Conservation (phyloP, 2,888 invertebrate species). For the Tiphia femorata region DNA sequence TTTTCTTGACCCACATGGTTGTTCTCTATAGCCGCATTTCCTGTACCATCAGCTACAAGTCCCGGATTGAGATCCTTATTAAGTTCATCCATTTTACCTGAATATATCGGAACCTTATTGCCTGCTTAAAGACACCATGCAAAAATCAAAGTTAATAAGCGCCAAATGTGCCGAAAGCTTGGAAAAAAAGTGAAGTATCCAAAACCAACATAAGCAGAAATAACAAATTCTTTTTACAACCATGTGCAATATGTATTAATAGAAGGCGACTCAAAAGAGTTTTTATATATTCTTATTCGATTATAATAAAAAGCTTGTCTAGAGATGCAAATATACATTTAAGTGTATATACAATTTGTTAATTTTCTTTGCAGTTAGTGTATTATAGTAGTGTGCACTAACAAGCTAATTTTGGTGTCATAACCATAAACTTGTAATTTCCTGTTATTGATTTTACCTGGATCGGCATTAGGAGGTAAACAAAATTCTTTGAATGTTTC, state of each 20-base stretch:
- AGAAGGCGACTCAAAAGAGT: no score
- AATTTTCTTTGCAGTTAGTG: not conserved
- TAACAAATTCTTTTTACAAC: no score
- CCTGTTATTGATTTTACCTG: conserved; percentile 63
- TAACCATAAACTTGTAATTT: conserved; percentile 8
- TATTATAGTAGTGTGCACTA: not conserved
- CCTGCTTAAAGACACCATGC: conserved; percentile 59
- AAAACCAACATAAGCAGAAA: no score
- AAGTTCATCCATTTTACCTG: conserved; percentile 68
- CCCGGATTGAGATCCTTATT: conserved; percentile 61
- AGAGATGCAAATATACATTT: no score
- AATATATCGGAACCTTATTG: conserved; percentile 65
- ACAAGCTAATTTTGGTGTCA: conserved; percentile 9
- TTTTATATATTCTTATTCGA: no score
- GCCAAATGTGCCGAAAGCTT: conserved; percentile 46
- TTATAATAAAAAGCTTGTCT: no score
- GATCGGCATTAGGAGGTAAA: conserved; percentile 71
- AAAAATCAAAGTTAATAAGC: conserved; percentile 62
- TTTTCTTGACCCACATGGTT: conserved; percentile 71
- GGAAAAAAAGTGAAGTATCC: conserved; percentile 26
- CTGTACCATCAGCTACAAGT: conserved; percentile 54
- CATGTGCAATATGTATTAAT: no score
- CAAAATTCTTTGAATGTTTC: conserved; percentile 95
- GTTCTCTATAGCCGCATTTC: conserved; percentile 65
- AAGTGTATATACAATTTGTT: no score